phyloP scores from a whole-genome alignment of 1,140 invertebrate species.

The Heliconius nattereri region DNA sequence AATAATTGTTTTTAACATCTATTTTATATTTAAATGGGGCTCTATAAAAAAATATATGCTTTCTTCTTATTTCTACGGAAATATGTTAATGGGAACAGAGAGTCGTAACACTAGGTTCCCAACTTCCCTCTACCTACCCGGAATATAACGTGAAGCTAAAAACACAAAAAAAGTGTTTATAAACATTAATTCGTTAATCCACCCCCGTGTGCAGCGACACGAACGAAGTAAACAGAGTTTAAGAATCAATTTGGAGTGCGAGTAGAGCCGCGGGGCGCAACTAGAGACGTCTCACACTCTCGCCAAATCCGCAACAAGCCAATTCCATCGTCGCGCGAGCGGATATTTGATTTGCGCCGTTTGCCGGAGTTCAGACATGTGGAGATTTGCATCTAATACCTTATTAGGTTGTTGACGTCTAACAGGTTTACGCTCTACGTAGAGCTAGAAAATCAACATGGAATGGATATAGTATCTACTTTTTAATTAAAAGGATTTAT shows the following conservation, averaged over 20 bases:
- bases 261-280: conserved; percentile 19
- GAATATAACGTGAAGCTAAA: too few relatives aligned
- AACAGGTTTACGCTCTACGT: background rate
- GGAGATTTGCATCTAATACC: background rate
- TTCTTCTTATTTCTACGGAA: too few relatives aligned
- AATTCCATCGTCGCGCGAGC: conserved; percentile 19
- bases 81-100: background rate
- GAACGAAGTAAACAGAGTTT: conserved; percentile 24
- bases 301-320: conserved; percentile 22
- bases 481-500: too few relatives aligned
- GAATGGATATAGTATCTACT: too few relatives aligned
- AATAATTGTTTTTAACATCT: too few relatives aligned
- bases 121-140: too few relatives aligned
- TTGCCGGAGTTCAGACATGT: background rate
- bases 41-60: too few relatives aligned
- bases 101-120: too few relatives aligned
- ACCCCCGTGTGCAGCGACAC: conserved; percentile 22
- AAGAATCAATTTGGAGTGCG: conserved; percentile 25
- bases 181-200: conserved; percentile 3
- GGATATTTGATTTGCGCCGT: conserved; percentile 26
- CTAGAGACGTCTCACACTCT: conserved; percentile 17
- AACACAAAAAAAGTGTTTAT: background rate
- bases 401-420: background rate
- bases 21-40: too few relatives aligned
- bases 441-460: background rate